Base-by-base conservation (phyloP, 2,888 invertebrate species). In the Drosophila longiperda region DNA sequence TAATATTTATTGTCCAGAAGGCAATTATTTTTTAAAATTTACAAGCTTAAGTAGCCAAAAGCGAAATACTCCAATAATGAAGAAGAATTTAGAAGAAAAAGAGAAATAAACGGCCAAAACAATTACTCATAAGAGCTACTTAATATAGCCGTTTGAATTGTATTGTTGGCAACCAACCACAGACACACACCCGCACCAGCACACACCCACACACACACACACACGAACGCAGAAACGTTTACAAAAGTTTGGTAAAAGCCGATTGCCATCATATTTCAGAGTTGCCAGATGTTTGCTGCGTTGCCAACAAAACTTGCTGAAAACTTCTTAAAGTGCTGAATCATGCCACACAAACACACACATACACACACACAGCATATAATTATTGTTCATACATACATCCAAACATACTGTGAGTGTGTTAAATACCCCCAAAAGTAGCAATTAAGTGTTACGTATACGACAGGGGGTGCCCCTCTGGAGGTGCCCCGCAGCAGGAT, bases 361-460 rank as follows among this genome's bases (percentile, higher is more conserved):
- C 66, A 63, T 53, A 73, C 26, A 66, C 45, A 49, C 34, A 65
- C 49, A 61, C 60, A 61, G 69, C 52, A 67, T 65, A 72, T 80
- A 82, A 82, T 80, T 81, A 80, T 73, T 76, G 71, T 69, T 73
- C 67, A 57, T 23, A 63, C 26, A 40, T 11, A 75, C 23, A 52
- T 29, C 6, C 29, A 60, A 15, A 32, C 34, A 29, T 29, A 2
- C 23, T 32, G 34, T 20, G 26, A 45, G 42, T 66, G 36, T 59
- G 42, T 36, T 60, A 57, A 40, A 54, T 38, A 61, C 59, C 62
- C 59, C 60, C 62, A 60, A 72, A 79, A 81, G 70, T 71, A 69
- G 77, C 82, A 83, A 84, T 84, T 83, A 82, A 83, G 64, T 70
- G 66, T 70, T 81, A 84, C 79, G 82, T 79, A 82, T 82, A 81